Evolutionary conservation across 2,113 vertebrate species (phyloP).

Genomic region (Hydrochoerus hydrochaeris): DNA sequence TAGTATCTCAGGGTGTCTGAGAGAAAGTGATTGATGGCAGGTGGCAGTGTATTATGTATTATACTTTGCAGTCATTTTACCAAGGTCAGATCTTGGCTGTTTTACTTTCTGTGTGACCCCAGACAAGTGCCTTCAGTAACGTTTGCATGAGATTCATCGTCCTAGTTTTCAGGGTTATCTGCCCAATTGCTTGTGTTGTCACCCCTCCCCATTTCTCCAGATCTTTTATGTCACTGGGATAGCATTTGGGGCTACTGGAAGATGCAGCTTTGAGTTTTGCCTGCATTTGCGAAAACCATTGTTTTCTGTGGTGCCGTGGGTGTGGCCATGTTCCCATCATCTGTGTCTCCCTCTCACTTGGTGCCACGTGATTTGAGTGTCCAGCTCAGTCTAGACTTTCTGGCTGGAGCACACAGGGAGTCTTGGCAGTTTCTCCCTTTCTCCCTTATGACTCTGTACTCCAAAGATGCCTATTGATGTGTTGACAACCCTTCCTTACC

Average conservation of each 20-base stretch:
- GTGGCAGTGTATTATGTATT: no score
- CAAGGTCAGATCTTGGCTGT: not conserved
- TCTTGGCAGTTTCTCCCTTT: not conserved
- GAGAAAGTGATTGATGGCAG: no score
- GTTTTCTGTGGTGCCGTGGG: not conserved
- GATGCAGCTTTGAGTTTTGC: not conserved
- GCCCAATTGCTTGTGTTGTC: not conserved
- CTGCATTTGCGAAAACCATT: fast-evolving
- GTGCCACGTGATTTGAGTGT: not conserved
- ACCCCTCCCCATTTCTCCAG: not conserved
- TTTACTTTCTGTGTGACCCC: not conserved
- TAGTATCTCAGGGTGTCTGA: not conserved
- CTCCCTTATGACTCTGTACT: not conserved
- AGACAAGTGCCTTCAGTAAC: not conserved
- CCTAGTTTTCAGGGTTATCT: not conserved
- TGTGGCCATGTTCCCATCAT: fast-evolving
- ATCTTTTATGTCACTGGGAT: not conserved
- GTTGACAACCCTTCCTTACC: not conserved
- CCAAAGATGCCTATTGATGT: not conserved
- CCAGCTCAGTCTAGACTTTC: not conserved
- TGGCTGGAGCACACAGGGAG: not conserved
- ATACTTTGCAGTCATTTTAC: not conserved
- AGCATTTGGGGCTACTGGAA: no score
- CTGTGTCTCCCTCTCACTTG: not conserved
- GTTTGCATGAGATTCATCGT: not conserved